Evolutionary conservation across 64 coral and sea anemone genomes (phyloP).

Genomic region (Actinia equina): DNA sequence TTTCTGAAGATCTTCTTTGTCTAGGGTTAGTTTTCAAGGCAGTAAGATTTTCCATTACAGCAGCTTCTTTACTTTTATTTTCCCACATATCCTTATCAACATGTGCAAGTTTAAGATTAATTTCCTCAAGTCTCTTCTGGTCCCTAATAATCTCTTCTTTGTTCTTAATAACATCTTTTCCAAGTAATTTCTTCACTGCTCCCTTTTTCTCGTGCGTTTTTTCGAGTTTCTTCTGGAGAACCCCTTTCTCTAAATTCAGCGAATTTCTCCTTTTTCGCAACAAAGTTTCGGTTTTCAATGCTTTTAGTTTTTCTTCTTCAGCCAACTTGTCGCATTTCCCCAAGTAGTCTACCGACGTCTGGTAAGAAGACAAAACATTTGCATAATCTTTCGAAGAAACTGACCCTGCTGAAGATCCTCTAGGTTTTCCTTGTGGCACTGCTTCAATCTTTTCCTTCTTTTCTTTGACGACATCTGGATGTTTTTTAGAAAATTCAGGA

Average conservation of each 20-base stretch:
- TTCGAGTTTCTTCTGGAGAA: conserved; percentile 73
- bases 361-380: neutral
- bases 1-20: conserved; percentile 40
- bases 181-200: conserved; percentile 64
- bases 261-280: conserved; percentile 82
- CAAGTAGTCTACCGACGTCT: conserved; percentile 32
- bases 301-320: conserved; percentile 78
- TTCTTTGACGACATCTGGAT: neutral
- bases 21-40: conserved; percentile 61
- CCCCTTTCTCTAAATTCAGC: conserved; percentile 76
- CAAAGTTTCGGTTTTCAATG: conserved; percentile 74
- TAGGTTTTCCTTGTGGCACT: neutral
- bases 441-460: neutral
- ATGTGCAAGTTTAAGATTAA: conserved; percentile 51
- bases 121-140: conserved; percentile 62
- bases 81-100: conserved; percentile 71
- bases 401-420: neutral
- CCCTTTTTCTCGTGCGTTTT: conserved; percentile 69
- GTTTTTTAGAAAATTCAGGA: neutral
- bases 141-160: conserved; percentile 27
- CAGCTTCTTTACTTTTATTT: conserved; percentile 71
- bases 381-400: neutral
- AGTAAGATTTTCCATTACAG: conserved; percentile 64
- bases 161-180: conserved; percentile 54
- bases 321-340: conserved; percentile 74